Evolutionary conservation across 2,888 invertebrate species (phyloP), one percentile per base, ranked within the genome.

Genomic region (Frankliniella intonsa): DNA sequence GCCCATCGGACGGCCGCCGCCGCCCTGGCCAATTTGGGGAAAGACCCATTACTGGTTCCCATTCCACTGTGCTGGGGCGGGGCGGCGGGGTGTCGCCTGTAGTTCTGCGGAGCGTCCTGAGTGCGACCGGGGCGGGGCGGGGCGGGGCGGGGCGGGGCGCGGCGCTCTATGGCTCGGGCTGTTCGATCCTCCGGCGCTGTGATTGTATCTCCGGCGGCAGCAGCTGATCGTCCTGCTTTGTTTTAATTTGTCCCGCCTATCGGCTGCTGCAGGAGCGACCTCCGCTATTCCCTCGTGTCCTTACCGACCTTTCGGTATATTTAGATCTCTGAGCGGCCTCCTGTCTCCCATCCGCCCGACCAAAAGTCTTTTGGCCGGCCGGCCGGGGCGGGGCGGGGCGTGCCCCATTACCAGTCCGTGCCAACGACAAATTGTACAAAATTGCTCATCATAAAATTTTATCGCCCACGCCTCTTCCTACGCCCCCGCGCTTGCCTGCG

Each of bases 361-460:
- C 38, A 38, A 38, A 38, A 38, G 5, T n/a, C n/a, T n/a, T 55
- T 55, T 55, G 19, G 55, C n/a, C 55, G 55, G 14, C 55, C 55
- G 14, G 55, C 14, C 55, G 10, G 55, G 14, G 55, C 55, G 3
- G 55, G 7, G 7, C 55, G 9, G 51, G 10, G 51, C 51, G 14
- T 9, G 55, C 55, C 5, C 55, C 55, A 17, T 38, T 38, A 38
- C 38, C 38, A 38, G 38, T 38, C 62, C 17, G 62, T 69, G 69
- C 69, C 69, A 22, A 22, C 22, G 69, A 69, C 69, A 69, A 69
- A 69, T 69, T 69, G 69, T n/a, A 69, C 69, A 69, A 69, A 69
- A 69, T 69, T 69, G 69, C 69, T 69, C 69, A 22, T 69, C 69
- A 11, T 69, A 69, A 69, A 69, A 69, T 69, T 69, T 69, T 69